phyloP scores from a whole-genome alignment of 2,888 invertebrate genomes.

The Oegoconia quadripuncta region DNA sequence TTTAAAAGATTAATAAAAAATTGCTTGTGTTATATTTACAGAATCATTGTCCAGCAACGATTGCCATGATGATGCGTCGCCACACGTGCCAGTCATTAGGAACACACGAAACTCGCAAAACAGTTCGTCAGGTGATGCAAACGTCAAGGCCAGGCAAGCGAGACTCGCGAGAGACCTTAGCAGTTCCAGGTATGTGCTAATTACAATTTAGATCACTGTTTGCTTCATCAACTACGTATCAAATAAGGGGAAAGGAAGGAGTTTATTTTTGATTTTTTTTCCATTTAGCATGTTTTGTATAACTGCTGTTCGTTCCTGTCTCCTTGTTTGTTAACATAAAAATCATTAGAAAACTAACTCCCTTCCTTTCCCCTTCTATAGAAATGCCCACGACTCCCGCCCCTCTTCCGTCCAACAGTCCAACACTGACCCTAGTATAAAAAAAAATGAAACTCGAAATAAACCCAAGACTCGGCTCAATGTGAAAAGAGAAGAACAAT shows the following conservation, averaged over 20 bases:
- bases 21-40: no score
- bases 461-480: constrained; percentile 43
- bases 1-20: no score
- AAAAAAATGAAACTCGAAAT: constrained; percentile 32
- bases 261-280: constrained; percentile 22
- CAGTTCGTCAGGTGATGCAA: constrained; percentile 59
- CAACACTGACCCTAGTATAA: constrained; percentile 46
- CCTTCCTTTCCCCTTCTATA: constrained; percentile 73
- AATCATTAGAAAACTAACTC: constrained; percentile 27
- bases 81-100: constrained; percentile 67
- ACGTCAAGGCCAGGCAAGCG: constrained; percentile 68
- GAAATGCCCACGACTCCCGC: constrained; percentile 49
- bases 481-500: constrained; percentile 52
- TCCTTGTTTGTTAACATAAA: constrained; percentile 65
- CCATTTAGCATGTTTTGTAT: constrained; percentile 16
- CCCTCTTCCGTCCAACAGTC: constrained; percentile 45
- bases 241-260: constrained; percentile 78
- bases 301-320: constrained; percentile 55
- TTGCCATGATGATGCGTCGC: constrained; percentile 57
- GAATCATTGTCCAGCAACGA: constrained; percentile 70
- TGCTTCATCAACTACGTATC: constrained; percentile 26
- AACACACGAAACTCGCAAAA: constrained; percentile 50
- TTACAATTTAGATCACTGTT: background rate
- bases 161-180: constrained; percentile 67
- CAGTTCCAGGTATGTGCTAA: constrained; percentile 52